Conservation (phyloP, 2,888 invertebrate species). For the Dryobotodes eremita region DNA sequence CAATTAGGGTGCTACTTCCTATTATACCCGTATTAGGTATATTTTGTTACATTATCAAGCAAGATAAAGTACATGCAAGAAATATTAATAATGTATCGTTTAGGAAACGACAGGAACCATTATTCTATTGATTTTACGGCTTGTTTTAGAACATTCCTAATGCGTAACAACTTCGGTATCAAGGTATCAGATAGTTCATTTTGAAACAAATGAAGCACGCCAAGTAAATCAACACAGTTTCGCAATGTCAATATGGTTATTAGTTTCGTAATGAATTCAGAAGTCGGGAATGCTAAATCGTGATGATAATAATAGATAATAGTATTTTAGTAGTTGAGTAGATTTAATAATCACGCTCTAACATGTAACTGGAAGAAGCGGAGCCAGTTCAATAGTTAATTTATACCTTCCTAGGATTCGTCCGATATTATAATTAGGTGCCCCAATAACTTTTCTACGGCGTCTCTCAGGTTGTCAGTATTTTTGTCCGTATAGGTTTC, state of each 20-base stretch:
- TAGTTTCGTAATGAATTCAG: slow-evolving; percentile 65
- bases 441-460: slow-evolving; percentile 10
- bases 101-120: slow-evolving; percentile 54
- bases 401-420: slow-evolving; percentile 10
- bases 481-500: neutral
- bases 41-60: slow-evolving; percentile 59
- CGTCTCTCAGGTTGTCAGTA: neutral
- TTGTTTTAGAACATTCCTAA: slow-evolving; percentile 47
- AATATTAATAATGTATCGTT: slow-evolving; percentile 67
- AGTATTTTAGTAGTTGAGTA: slow-evolving; percentile 37
- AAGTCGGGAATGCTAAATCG: slow-evolving; percentile 52
- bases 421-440: slow-evolving; percentile 1
- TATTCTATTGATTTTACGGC: slow-evolving; percentile 60
- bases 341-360: slow-evolving; percentile 34
- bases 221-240: slow-evolving; percentile 68
- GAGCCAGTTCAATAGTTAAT: slow-evolving; percentile 9
- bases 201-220: slow-evolving; percentile 65
- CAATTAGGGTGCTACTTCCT: slow-evolving; percentile 19
- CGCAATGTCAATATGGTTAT: slow-evolving; percentile 67
- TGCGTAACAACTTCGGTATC: slow-evolving; percentile 51
- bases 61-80: slow-evolving; percentile 62
- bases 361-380: slow-evolving; percentile 4
- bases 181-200: slow-evolving; percentile 62
- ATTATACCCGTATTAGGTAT: slow-evolving; percentile 52
- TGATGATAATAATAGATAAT: slow-evolving; percentile 57